Conservation (phyloP, 2,797 vertebrate genomes). For the Enteromius paludinosus region DNA sequence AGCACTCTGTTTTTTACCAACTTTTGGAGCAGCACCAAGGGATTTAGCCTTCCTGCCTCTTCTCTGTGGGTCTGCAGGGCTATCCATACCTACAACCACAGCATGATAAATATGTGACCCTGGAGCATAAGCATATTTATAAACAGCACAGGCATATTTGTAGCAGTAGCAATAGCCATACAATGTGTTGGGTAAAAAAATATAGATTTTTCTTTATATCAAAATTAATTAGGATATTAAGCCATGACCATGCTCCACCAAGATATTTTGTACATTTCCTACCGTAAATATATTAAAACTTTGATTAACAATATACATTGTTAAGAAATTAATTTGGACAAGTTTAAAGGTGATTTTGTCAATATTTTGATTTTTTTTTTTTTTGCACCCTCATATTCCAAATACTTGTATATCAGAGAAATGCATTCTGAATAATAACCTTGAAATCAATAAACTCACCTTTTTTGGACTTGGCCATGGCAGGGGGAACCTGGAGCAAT, state of each 20-base stretch:
- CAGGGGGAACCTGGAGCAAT: slow-evolving; percentile 20
- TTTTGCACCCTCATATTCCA: too few species aligned
- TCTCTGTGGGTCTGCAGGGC: slow-evolving; percentile 38
- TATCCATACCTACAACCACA: slow-evolving; percentile 63
- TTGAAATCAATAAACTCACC: slow-evolving; percentile 32
- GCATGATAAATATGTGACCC: not conserved
- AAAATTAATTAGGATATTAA: not conserved
- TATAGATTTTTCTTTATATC: not conserved
- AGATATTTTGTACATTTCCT: too few species aligned
- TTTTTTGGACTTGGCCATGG: slow-evolving; percentile 55
- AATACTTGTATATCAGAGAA: too few species aligned
- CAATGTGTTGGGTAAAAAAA: not conserved
- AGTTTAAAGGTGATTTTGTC: too few species aligned
- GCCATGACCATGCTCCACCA: too few species aligned
- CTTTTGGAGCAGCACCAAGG: slow-evolving; percentile 65
- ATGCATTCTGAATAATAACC: not conserved
- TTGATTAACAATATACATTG: too few species aligned
- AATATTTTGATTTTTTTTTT: too few species aligned
- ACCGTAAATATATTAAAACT: too few species aligned
- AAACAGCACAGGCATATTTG: not conserved
- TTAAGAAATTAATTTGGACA: too few species aligned
- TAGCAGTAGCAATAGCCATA: not conserved
- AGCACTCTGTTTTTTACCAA: slow-evolving; percentile 14
- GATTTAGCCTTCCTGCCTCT: slow-evolving; percentile 56
- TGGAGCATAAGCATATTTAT: not conserved